Evolutionary conservation across 1,140 invertebrate species (phyloP), one percentile per base, ranked within the genome.

Genomic region (Diploscapter pachys): DNA sequence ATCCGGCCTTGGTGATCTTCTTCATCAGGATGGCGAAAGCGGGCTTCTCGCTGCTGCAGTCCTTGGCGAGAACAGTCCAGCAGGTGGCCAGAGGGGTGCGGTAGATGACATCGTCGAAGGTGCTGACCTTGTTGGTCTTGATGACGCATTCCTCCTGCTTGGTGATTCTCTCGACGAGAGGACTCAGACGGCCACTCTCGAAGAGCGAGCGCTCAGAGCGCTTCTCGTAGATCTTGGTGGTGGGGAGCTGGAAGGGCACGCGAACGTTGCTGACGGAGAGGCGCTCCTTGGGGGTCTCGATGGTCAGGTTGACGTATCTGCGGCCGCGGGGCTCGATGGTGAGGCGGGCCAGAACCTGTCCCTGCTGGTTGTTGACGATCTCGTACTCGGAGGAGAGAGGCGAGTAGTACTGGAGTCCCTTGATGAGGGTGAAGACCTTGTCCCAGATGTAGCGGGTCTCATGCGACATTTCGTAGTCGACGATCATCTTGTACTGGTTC

Each of bases 51-150:
- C 69, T 59, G 57, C 57, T 53, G 55, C 73, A 75, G 63, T 75
- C 73, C 73, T 75, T 75, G 73, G 73, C 73, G 50, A 75, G 67
- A 56, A 75, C 73, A 63, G 73, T 70, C 67, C 64, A 75, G 73
- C 73, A 75, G 11, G 55, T 31, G 49, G 67, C 71, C n/a, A 75
- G 50, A 56, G 71, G 73, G 50, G 71, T 75, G 49, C 52, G 3
- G 73, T 75, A 75, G 59, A 69, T 13, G 5, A 76, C 68, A 31
- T 71, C 69, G 50, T 76, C 74, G 74, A 76, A 76, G 52, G 74
- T 71, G 48, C 72, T 50, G 68, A 76, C 62, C 63, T 76, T 54
- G 64, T 56, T 66, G 61, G 72, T 51, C 63, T 71, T 71, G 49
- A 76, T 70, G 31, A 71, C 55, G 62, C 74, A 76, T 9, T 76